These are phyloP conservation scores for Lepidocolaptes lacrymiger DNA, from an alignment of 2,797 vertebrate species.

Conservation along the genomic window DNA sequence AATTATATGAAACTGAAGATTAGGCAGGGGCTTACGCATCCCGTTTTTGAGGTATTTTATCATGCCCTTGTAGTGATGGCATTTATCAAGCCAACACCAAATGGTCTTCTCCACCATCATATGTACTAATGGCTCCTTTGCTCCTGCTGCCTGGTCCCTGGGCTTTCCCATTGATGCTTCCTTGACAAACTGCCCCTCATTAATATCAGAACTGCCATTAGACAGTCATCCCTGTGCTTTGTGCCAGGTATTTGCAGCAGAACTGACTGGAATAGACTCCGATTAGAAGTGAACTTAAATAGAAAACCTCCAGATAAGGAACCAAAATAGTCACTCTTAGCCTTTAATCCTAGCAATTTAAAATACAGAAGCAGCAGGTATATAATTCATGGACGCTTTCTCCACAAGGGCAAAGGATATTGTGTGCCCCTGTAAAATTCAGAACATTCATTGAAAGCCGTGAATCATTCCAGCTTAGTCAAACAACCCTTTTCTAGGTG, in stretches of 20 bases:
- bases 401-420: not conserved
- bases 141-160: not conserved
- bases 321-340: not conserved
- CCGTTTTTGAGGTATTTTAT: not conserved
- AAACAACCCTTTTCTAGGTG: not conserved
- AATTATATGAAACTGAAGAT: slow-evolving; percentile 51
- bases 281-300: not conserved
- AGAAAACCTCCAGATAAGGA: not conserved
- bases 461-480: not conserved
- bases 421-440: not conserved
- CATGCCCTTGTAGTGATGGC: not conserved
- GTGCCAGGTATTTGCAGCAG: not conserved
- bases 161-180: not conserved
- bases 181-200: not conserved
- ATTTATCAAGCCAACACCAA: slow-evolving; percentile 14
- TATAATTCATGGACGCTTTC: not conserved
- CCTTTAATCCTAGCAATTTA: slow-evolving; percentile 18
- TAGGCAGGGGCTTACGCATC: not conserved
- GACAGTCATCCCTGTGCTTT: not conserved
- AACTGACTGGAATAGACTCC: not conserved
- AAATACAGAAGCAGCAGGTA: not conserved
- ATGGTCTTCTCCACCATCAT: not conserved
- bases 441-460: not conserved
- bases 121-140: not conserved
- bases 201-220: not conserved